These are phyloP conservation scores for Siniperca scherzeri DNA, from an alignment of 2,797 vertebrate species.

Conservation along the genomic window DNA sequence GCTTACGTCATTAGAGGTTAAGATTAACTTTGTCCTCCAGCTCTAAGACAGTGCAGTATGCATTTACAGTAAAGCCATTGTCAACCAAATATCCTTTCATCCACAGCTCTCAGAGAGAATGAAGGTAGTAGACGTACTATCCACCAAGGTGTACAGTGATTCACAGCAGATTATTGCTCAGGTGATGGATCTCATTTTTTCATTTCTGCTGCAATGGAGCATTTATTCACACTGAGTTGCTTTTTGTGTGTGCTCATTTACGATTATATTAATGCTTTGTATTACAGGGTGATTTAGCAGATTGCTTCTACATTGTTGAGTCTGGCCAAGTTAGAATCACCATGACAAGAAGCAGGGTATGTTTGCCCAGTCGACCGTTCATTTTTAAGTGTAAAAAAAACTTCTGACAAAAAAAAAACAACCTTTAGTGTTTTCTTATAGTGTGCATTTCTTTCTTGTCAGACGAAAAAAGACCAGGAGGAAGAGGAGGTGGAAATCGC, in stretches of 20 bases:
- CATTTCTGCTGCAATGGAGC: neutral
- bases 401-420: neutral
- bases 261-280: neutral
- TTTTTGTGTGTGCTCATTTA: neutral
- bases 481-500: conserved; percentile 95
- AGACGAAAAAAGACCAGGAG: conserved; percentile 87
- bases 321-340: conserved; percentile 98
- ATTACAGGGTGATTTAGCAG: conserved; percentile 93
- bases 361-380: conserved; percentile 18
- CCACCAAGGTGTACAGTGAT: conserved; percentile 92
- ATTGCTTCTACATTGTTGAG: conserved; percentile 99
- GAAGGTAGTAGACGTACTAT: conserved; percentile 98
- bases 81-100: conserved; percentile 40
- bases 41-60: neutral
- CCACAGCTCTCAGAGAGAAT: conserved; percentile 96
- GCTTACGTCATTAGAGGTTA: conserved; percentile 97
- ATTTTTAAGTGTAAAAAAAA: neutral
- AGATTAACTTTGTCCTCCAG: conserved; percentile 35
- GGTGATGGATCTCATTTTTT: conserved; percentile 80
- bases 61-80: conserved; percentile 18
- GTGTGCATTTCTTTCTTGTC: conserved; percentile 46
- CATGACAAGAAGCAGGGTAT: conserved; percentile 96
- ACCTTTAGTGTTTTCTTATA: neutral
- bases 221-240: neutral
- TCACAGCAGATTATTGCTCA: conserved; percentile 98